Percentiles rank a stretch among this genome's conserved stretches.
Conservation (phyloP, 2,888 invertebrate genomes). For the Pegoplata infirma region DNA sequence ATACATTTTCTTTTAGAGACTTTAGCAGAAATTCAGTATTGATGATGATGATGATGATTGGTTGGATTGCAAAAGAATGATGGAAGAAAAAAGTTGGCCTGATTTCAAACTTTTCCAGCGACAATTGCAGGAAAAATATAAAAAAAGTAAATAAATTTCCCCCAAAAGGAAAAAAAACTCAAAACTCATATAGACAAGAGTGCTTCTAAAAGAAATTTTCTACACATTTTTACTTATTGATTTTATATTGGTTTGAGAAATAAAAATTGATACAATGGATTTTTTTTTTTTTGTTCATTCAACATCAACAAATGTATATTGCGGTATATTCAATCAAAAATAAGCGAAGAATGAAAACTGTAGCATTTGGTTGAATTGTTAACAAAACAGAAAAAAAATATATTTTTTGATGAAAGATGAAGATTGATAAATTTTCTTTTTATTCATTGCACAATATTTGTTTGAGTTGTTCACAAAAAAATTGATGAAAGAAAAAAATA, state of each 20-base stretch:
- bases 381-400: background rate
- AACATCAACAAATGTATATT: conserved; percentile 9
- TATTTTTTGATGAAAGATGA: background rate
- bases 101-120: conserved; percentile 21
- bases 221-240: conserved; percentile 47
- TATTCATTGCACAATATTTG: background rate
- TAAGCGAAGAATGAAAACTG: background rate
- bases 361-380: background rate
- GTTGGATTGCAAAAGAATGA: background rate
- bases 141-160: conserved; percentile 5
- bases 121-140: conserved; percentile 18
- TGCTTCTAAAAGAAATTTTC: conserved; percentile 28
- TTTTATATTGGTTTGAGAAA: background rate
- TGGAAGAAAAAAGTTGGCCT: conserved; percentile 32
- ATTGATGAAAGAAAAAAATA: background rate
- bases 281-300: conserved; percentile 5
- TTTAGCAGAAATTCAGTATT: background rate
- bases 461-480: background rate
- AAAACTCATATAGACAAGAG: conserved; percentile 19
- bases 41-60: background rate
- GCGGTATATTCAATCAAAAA: conserved; percentile 1
- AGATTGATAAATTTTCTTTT: too few species aligned
- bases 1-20: conserved; percentile 35
- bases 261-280: conserved; percentile 19
- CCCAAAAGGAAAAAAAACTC: background rate